Evolutionary conservation across 2,888 invertebrate species (phyloP).

Genomic region (Cryptus armator): DNA sequence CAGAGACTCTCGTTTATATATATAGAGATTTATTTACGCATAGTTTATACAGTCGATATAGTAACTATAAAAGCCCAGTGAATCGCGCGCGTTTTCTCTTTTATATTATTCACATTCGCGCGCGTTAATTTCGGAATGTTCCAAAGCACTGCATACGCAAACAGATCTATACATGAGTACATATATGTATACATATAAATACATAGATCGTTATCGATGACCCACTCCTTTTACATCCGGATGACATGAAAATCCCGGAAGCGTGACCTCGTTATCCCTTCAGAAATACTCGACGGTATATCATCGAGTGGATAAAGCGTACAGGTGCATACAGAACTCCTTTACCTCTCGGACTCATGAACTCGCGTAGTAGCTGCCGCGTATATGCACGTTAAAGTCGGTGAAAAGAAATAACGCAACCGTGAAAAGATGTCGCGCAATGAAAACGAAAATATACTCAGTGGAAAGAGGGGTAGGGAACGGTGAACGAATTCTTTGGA

Average conservation of each 20-base stretch:
- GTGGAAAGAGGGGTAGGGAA: not conserved
- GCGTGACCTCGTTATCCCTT: constrained; percentile 3
- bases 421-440: constrained; percentile 35
- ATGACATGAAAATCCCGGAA: constrained; percentile 2
- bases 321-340: not conserved
- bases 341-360: not conserved
- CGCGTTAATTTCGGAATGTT: constrained; percentile 4
- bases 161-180: not conserved
- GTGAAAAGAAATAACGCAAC: constrained; percentile 16
- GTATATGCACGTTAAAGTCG: not conserved
- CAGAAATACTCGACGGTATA: not conserved
- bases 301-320: not conserved
- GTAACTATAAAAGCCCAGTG: not conserved
- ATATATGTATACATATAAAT: not conserved
- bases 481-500: constrained; percentile 1
- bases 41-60: not conserved
- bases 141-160: not conserved
- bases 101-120: not conserved
- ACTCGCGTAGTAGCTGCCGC: not conserved
- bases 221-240: not conserved
- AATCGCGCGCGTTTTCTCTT: not conserved
- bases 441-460: constrained; percentile 26
- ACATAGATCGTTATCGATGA: not conserved
- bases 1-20: too few species aligned
- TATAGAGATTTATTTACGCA: not conserved